Percentiles rank a stretch among this genome's conserved stretches.
Evolutionary conservation across 2,113 vertebrate genomes (phyloP).

Genomic region (Pleuronectes platessa): DNA sequence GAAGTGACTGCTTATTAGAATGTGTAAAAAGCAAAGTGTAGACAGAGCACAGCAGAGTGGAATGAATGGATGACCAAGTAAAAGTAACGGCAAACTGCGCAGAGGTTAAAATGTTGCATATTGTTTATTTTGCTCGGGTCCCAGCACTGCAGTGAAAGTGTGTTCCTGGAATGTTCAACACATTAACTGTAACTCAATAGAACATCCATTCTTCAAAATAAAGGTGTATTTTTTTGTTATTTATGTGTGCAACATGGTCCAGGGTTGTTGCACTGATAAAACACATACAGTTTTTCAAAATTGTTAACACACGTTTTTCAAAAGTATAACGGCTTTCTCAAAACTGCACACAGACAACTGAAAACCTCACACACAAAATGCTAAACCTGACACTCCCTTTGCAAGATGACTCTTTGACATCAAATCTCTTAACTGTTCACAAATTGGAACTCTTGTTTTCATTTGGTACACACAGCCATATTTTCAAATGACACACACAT

Average conservation of each 20-base stretch:
- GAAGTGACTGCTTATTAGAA: background rate
- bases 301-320: too few species aligned
- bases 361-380: too few species aligned
- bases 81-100: slow-evolving; percentile 5
- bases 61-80: slow-evolving; percentile 53
- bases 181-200: background rate
- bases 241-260: background rate
- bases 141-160: slow-evolving; percentile 11
- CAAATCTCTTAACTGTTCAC: too few species aligned
- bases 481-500: too few species aligned
- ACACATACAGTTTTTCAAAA: too few species aligned
- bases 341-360: too few species aligned
- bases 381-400: too few species aligned
- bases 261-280: too few species aligned
- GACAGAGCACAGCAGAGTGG: background rate
- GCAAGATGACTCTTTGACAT: too few species aligned
- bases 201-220: background rate
- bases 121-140: slow-evolving; percentile 37
- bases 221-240: background rate
- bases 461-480: too few species aligned
- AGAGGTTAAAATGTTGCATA: slow-evolving; percentile 55
- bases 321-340: too few species aligned
- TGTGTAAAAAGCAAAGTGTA: background rate
- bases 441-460: too few species aligned
- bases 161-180: slow-evolving; percentile 33